Evolutionary conservation across 2,888 invertebrate genomes (phyloP).

Genomic region (Vesta saturnalis): DNA sequence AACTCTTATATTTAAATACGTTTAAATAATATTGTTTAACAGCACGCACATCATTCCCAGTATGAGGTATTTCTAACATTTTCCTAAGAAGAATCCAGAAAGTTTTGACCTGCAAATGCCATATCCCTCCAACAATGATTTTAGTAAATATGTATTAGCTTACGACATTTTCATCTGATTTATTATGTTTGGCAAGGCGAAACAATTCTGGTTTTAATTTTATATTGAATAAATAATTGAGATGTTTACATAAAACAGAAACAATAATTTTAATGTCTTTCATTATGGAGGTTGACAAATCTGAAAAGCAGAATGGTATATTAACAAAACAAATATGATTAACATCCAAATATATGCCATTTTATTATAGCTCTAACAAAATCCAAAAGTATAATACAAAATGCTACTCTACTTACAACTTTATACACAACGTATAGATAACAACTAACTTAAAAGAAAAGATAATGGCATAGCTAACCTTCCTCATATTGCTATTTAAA

Average conservation of each 20-base stretch:
- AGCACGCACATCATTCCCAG: constrained; percentile 48
- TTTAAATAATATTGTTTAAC: constrained; percentile 56
- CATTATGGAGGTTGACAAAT: constrained; percentile 42
- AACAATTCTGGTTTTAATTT: constrained; percentile 57
- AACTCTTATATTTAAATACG: constrained; percentile 52
- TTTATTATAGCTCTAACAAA: constrained; percentile 64
- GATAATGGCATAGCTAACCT: constrained; percentile 35
- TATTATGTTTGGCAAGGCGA: constrained; percentile 56
- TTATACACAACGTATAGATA: constrained; percentile 57
- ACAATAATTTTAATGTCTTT: constrained; percentile 56
- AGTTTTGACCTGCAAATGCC: constrained; percentile 33
- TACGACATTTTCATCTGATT: constrained; percentile 52
- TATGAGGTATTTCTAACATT: constrained; percentile 16
- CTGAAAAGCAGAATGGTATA: neutral
- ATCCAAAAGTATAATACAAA: constrained; percentile 63
- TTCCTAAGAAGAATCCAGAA: constrained; percentile 53
- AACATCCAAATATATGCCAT: constrained; percentile 65
- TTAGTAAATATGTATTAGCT: constrained; percentile 43
- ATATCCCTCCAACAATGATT: constrained; percentile 12
- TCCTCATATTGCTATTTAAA: constrained; percentile 37
- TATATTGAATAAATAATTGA: constrained; percentile 51
- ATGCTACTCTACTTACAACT: constrained; percentile 59
- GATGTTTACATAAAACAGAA: constrained; percentile 56
- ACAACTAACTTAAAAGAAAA: constrained; percentile 35
- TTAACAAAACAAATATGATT: constrained; percentile 27